Percentiles rank a stretch among this genome's conserved stretches.
These are phyloP conservation scores for Nixonia krombeini DNA, from an alignment of 1,140 invertebrate species.

Conservation along the genomic window DNA sequence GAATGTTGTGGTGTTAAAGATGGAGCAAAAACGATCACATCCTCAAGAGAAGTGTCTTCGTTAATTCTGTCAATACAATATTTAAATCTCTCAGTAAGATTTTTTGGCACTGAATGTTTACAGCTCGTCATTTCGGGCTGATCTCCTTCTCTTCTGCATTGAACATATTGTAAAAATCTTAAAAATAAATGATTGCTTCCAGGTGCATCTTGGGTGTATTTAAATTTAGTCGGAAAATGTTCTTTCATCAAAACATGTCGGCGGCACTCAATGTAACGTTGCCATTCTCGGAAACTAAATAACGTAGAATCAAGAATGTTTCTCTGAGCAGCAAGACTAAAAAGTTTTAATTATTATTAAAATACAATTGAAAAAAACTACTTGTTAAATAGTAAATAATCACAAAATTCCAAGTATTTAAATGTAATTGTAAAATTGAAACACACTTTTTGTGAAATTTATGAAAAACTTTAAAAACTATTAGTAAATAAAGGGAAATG, in stretches of 20 bases:
- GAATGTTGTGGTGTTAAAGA: conserved; percentile 62
- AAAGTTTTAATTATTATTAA: conserved; percentile 17
- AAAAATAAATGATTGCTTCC: conserved; percentile 51
- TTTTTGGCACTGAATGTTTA: conserved; percentile 38
- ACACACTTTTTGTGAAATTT: too few relatives aligned
- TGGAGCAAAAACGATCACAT: conserved; percentile 49
- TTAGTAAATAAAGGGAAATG: too few relatives aligned
- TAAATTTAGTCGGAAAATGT: conserved; percentile 73
- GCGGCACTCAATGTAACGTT: conserved; percentile 75
- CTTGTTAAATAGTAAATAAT: conserved; percentile 2
- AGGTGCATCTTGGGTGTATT: conserved; percentile 47
- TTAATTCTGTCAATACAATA: conserved; percentile 49
- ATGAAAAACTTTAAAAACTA: too few relatives aligned
- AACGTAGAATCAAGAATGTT: conserved; percentile 61
- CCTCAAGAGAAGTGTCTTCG: conserved; percentile 21
- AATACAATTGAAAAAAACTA: not conserved
- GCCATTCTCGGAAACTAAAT: conserved; percentile 77
- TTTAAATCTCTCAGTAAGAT: conserved; percentile 38
- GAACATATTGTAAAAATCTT: conserved; percentile 50
- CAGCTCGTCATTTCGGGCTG: conserved; percentile 20
- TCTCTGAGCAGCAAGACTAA: conserved; percentile 44
- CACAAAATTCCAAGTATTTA: not conserved
- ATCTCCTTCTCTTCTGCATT: conserved; percentile 38
- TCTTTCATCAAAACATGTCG: conserved; percentile 68
- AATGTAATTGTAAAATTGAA: too few relatives aligned